Evolutionary conservation across 2,113 vertebrate genomes (phyloP).

Genomic region (Meleagris gallopavo): DNA sequence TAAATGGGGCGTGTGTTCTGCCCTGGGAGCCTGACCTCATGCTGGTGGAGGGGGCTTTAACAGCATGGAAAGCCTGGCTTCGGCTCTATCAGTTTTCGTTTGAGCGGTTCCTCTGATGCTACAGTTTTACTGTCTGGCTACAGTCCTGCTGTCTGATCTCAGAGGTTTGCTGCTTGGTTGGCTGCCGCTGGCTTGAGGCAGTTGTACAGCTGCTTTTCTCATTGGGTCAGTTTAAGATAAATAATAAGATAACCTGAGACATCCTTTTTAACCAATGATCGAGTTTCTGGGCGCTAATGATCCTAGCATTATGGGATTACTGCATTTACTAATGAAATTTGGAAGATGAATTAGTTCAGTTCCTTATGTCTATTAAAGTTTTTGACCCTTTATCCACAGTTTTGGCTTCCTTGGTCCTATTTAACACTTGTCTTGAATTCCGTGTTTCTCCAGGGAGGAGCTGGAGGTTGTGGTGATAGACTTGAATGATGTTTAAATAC

Average conservation of each 20-base stretch:
- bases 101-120: fast-evolving
- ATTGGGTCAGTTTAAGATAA: not conserved
- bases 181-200: not conserved
- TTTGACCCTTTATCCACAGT: not conserved
- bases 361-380: not conserved
- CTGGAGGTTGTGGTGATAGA: not conserved
- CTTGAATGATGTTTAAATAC: not conserved
- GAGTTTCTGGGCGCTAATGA: not conserved
- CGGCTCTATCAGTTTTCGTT: not conserved
- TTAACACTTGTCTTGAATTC: not conserved
- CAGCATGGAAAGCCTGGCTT: not conserved
- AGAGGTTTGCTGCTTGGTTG: not conserved
- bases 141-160: not conserved
- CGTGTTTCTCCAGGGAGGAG: not conserved
- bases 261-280: not conserved
- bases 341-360: not conserved
- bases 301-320: not conserved
- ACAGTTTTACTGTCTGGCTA: not conserved
- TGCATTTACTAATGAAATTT: constrained; percentile 33
- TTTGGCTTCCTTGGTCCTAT: not conserved
- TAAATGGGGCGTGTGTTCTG: not conserved
- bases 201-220: not conserved
- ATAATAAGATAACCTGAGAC: not conserved
- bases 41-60: not conserved
- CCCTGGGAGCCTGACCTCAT: not conserved